Percentiles rank a stretch among this genome's conserved stretches.
phyloP scores from a whole-genome alignment of 2,888 invertebrate genomes.

The Eupithecia subumbrata region DNA sequence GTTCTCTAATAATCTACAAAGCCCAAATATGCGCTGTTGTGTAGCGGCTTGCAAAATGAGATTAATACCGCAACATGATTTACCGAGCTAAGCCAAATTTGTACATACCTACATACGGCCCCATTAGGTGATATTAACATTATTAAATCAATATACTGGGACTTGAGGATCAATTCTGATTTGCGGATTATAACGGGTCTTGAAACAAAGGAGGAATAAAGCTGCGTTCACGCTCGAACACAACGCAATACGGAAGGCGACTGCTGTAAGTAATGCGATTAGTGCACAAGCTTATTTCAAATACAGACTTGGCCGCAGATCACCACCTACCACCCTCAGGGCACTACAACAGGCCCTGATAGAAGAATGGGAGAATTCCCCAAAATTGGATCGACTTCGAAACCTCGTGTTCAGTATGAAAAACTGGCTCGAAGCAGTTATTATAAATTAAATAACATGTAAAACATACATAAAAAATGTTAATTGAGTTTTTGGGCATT shows the following conservation, averaged over 20 bases:
- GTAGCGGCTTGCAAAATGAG: constrained; percentile 23
- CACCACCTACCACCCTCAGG: too few species aligned
- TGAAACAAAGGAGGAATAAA: background rate
- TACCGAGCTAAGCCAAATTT: constrained; percentile 47
- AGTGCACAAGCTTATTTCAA: background rate
- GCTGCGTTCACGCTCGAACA: background rate
- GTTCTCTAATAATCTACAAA: constrained; percentile 11
- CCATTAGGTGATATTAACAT: constrained; percentile 23
- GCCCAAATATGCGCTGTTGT: constrained; percentile 17
- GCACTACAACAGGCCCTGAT: too few species aligned
- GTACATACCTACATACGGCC: constrained; percentile 22
- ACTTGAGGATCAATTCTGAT: constrained; percentile 4
- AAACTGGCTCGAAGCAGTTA: too few species aligned
- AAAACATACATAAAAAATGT: too few species aligned
- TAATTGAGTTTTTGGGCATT: too few species aligned
- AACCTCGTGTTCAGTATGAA: too few species aligned
- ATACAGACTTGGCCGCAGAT: too few species aligned
- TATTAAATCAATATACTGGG: constrained; percentile 14
- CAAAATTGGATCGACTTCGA: too few species aligned
- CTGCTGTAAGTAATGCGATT: background rate
- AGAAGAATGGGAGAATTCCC: too few species aligned
- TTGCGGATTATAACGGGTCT: background rate
- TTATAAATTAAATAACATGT: too few species aligned
- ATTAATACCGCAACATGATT: constrained; percentile 30
- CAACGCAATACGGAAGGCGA: background rate